Percentiles rank a stretch among this genome's conserved stretches.
These are phyloP conservation scores for Endomychus coccineus DNA, from an alignment of 2,888 invertebrate species.

Conservation along the genomic window DNA sequence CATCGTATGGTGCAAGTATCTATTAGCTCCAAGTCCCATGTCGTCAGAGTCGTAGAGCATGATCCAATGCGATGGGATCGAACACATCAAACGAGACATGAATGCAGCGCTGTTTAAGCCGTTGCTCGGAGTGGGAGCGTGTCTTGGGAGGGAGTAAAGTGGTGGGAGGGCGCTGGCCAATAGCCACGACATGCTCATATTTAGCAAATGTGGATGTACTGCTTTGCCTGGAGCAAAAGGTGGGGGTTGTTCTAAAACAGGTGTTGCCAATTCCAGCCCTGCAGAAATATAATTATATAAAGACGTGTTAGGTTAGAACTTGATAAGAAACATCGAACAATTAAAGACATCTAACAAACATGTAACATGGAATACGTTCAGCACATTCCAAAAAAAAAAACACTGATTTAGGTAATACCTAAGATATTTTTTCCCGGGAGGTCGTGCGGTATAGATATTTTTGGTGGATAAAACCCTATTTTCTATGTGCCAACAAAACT, in stretches of 20 bases:
- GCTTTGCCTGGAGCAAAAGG: constrained; percentile 38
- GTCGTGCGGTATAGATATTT: too few relatives aligned
- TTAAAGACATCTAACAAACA: too few relatives aligned
- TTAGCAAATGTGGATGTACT: constrained; percentile 38
- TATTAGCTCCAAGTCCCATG: constrained; percentile 81
- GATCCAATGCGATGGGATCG: constrained; percentile 76
- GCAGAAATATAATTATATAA: too few relatives aligned
- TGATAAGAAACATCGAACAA: not conserved
- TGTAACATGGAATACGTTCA: too few relatives aligned
- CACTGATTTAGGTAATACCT: too few relatives aligned
- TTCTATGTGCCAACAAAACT: too few relatives aligned
- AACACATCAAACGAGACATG: constrained; percentile 57
- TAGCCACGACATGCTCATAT: constrained; percentile 43
- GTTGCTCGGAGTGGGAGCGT: constrained; percentile 39
- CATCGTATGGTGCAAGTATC: constrained; percentile 78
- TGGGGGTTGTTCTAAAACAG: constrained; percentile 57
- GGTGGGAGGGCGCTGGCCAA: constrained; percentile 41
- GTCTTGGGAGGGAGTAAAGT: constrained; percentile 39
- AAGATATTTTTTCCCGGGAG: too few relatives aligned
- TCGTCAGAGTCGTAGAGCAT: constrained; percentile 75
- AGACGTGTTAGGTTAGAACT: too few relatives aligned
- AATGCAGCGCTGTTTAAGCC: constrained; percentile 43
- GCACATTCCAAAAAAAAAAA: too few relatives aligned
- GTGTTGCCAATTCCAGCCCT: constrained; percentile 64
- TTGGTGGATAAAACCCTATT: too few relatives aligned